A percentile compares a stretch with the other conserved stretches of the same genome.
Evolutionary conservation across 2,888 invertebrate genomes (phyloP).

Genomic region (Scelioninae gen. 2): DNA sequence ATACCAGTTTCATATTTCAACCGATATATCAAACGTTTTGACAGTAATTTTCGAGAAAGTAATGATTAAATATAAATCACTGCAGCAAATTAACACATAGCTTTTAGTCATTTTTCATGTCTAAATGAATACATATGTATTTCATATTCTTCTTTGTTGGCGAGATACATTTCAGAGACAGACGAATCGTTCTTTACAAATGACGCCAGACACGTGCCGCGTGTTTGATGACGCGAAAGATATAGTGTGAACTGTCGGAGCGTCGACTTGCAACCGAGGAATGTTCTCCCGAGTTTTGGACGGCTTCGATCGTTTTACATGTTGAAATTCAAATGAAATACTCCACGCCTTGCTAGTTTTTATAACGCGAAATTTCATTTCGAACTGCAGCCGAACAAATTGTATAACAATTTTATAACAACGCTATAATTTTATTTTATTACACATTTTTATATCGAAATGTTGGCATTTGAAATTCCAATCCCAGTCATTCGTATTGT

Average conservation of each 20-base stretch:
- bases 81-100: conserved; percentile 43
- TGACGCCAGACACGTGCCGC: conserved; percentile 60
- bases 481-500: too few relatives aligned
- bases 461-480: too few relatives aligned
- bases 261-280: conserved; percentile 41
- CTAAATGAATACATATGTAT: conserved; percentile 55
- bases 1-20: conserved; percentile 28
- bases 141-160: conserved; percentile 54
- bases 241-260: conserved; percentile 47
- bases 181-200: conserved; percentile 59
- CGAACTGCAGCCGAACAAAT: too few relatives aligned
- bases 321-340: not conserved
- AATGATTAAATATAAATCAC: conserved; percentile 54
- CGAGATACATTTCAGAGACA: conserved; percentile 58
- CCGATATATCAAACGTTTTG: conserved; percentile 39
- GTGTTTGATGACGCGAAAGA: conserved; percentile 59
- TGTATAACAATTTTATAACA: too few relatives aligned
- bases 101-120: conserved; percentile 54
- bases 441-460: too few relatives aligned
- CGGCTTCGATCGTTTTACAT: conserved; percentile 24
- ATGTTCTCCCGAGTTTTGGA: conserved; percentile 48
- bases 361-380: too few relatives aligned
- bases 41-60: conserved; percentile 38
- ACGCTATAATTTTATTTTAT: too few relatives aligned
- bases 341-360: too few relatives aligned